Base-by-base conservation (phyloP, 2,888 invertebrate species). In the Drosophila koepferae region DNA sequence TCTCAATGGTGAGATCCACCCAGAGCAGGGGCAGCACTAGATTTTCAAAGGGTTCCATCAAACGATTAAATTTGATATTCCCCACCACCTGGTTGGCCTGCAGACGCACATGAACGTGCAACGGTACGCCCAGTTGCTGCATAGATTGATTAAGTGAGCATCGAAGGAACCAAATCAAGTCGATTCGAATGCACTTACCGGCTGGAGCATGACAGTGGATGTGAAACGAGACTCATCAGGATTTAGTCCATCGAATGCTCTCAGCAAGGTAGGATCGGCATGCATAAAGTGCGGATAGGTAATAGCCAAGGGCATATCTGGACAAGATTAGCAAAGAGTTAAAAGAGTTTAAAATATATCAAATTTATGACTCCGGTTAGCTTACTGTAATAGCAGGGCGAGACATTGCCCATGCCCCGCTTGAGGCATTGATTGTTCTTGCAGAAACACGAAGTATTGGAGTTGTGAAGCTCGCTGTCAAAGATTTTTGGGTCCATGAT, bases 71-170 rank as follows among this genome's bases (percentile, higher is more conserved):
- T 23, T 92, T 91, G 0, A 95, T 95, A 48, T 94, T 94, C 20
- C 95, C 94, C 80, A 97, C 95, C 0, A 96, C 94, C 7, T 97
- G 92, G 91, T 97, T 97, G 28, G 96, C 95, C 92, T 97, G 97
- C 44, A 97, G 93, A 68, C 95, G 95, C 18, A 96, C 94, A 16
- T 94, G 93, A 0, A 96, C 94, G 31, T 94, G 91, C 67, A 97
- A 78, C 0, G 97, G 96, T 0, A 96, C 94, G 10, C 97, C 97
- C 6, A 96, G 80, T 63, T 94, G 94, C 95, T 97, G 87, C 0
- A 91, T 91, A 43, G 28, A 71, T 63, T 4, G 48, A 5, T 2
- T 16, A n/a, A 20, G 23, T 58, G 16, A 61, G 72, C 46, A 38
- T 9, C 36, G 7, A 2, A 10, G n/a, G 1, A 16, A 12, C 2